Conservation (phyloP, 1,140 invertebrate species). For the Hyphantria cunea region DNA sequence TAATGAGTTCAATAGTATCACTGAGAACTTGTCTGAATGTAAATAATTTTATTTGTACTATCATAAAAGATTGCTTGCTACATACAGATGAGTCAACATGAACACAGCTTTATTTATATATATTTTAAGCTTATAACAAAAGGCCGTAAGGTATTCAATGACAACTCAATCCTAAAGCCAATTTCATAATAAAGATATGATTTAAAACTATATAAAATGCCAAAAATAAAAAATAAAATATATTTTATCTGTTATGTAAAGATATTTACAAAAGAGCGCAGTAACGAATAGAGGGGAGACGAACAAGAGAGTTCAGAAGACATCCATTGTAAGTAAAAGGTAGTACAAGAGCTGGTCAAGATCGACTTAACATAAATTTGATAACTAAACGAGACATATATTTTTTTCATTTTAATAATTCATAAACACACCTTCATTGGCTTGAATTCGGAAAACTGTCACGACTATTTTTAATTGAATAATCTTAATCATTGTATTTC, state of each 20-base stretch:
- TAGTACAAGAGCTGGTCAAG: too few relatives aligned
- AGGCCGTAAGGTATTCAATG: constrained; percentile 57
- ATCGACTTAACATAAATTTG: too few relatives aligned
- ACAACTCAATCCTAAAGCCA: constrained; percentile 60
- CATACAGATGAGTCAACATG: constrained; percentile 31
- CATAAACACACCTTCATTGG: too few relatives aligned
- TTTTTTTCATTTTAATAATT: too few relatives aligned
- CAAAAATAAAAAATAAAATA: constrained; percentile 37
- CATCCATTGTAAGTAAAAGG: too few relatives aligned
- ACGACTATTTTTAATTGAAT: too few relatives aligned
- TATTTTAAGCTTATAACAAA: constrained; percentile 43
- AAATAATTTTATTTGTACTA: constrained; percentile 76
- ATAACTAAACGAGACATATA: too few relatives aligned
- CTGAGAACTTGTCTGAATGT: constrained; percentile 41
- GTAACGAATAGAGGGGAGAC: too few relatives aligned
- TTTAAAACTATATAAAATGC: constrained; percentile 56
- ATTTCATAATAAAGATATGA: constrained; percentile 49
- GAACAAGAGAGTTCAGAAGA: too few relatives aligned
- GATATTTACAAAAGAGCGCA: constrained; percentile 44
- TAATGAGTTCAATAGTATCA: constrained; percentile 30
- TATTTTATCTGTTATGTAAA: constrained; percentile 47
- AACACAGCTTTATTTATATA: constrained; percentile 15
- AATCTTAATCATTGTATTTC: too few relatives aligned
- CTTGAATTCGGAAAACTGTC: too few relatives aligned
- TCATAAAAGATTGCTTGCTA: constrained; percentile 57